phyloP scores from a whole-genome alignment of 1,140 invertebrate genomes.

The Propsilocerus akamusi region DNA sequence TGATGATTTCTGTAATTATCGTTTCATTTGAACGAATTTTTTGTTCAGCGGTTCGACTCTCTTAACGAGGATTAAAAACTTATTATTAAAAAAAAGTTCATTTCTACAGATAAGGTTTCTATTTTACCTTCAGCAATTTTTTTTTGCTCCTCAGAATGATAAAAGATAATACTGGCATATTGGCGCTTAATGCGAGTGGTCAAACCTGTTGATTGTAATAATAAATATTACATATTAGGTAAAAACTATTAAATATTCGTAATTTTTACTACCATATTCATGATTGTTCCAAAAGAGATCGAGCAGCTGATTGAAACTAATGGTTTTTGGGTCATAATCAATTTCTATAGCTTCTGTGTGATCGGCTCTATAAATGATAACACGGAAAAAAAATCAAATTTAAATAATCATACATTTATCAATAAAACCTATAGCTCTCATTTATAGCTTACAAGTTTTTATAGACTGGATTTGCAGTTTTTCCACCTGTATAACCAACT shows the following conservation, averaged over 20 bases:
- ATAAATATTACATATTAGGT: too few relatives aligned
- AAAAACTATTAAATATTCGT: too few relatives aligned
- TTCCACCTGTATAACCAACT: constrained; percentile 85
- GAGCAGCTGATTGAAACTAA: constrained; percentile 57
- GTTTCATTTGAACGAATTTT: constrained; percentile 32
- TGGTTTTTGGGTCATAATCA: constrained; percentile 64
- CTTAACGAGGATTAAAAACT: too few relatives aligned
- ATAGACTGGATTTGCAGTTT: constrained; percentile 62
- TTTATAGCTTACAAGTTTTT: constrained; percentile 57
- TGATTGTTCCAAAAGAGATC: constrained; percentile 86
- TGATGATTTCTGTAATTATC: constrained; percentile 55
- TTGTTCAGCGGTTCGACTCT: constrained; percentile 44
- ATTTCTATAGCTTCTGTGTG: constrained; percentile 87
- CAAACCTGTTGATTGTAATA: too few relatives aligned
- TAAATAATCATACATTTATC: too few relatives aligned
- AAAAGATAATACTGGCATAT: constrained; percentile 87
- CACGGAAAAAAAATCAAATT: too few relatives aligned
- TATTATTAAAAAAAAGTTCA: too few relatives aligned
- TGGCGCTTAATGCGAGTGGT: constrained; percentile 60
- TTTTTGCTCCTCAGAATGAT: constrained; percentile 75
- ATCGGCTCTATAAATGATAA: constrained; percentile 65
- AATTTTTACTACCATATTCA: too few relatives aligned
- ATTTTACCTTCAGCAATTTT: constrained; percentile 52
- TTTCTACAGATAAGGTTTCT: too few relatives aligned
- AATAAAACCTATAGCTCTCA: too few relatives aligned